Base-by-base conservation (phyloP, 2,797 vertebrate genomes). In the Orientallactaga sibirica region DNA sequence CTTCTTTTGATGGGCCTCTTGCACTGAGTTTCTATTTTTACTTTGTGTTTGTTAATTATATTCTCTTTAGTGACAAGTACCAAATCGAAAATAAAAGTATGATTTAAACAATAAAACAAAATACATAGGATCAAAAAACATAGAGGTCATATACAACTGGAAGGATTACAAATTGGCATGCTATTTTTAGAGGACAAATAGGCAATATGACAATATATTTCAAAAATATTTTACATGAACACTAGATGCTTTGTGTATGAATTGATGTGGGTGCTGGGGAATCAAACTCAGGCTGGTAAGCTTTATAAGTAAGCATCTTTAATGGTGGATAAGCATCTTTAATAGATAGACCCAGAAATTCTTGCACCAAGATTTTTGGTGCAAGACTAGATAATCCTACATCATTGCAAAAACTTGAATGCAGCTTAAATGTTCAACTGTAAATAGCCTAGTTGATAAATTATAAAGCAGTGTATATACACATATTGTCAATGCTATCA, bases 101-200 rank as follows among this genome's bases (percentile, higher is more conserved):
- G 55, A 58, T 58, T 58, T 14, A 58, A 58, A 58, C 16, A 58
- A 58, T 15, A 58, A 58, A 58, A 58, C 16, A 58, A 16, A 3
- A 58, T 58, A 58, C 55, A 58, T 58, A 16, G 14, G 55, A 81
- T 82, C 22, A n/a, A 19, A 64, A 62, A 33, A 64, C 12, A 86
- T 3, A 96, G 64, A 41, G 24, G 58, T 95, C 58, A 79, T 62
- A 58, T 75, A 66, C 58, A 62, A 62, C 12, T 48, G 33, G 29
- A 79, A 43, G 18, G 41, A 48, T 94, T 92, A 84, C 27, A 94
- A 86, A 86, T 48, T 29, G n/a, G 29, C 33, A 83, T 2, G n/a
- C 24, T 66, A 88, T 93, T 91, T 90, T 68, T 85, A 71, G 67
- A 68, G 74, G 10, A 61, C 14, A 88, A 93, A 61, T 5, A 77